Percentiles rank a stretch among this genome's conserved stretches.
phyloP scores from a whole-genome alignment of 1,140 invertebrate genomes.

The Tribolium madens region DNA sequence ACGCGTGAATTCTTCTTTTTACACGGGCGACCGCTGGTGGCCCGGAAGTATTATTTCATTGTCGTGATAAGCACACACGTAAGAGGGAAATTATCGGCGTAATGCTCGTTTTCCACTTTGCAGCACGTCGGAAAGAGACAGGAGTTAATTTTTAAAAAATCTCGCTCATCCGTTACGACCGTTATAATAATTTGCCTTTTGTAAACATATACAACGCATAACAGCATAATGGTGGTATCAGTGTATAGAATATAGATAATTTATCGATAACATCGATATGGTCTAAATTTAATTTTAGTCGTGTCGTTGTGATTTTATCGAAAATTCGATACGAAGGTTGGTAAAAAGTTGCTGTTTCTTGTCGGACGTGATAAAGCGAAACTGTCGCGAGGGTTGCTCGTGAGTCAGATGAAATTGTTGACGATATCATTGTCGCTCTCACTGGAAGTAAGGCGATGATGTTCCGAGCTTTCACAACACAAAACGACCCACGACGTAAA shows the following conservation, averaged over 20 bases:
- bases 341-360: conserved; percentile 15
- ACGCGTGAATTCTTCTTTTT: background rate
- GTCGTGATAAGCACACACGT: background rate
- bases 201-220: conserved; percentile 2
- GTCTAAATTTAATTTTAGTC: conserved; percentile 5
- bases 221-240: conserved; percentile 25
- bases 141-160: background rate
- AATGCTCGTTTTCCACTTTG: background rate
- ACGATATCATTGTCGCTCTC: conserved; percentile 32
- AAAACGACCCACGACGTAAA: no score
- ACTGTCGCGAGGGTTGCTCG: conserved; percentile 6
- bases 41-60: background rate
- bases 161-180: conserved; percentile 12
- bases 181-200: conserved; percentile 16
- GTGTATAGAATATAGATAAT: conserved; percentile 1
- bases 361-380: conserved; percentile 8
- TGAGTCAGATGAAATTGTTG: conserved; percentile 30
- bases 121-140: conserved; percentile 1
- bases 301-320: background rate
- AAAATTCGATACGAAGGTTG: background rate
- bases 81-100: background rate
- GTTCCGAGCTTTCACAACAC: conserved; percentile 20
- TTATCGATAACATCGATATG: conserved; percentile 15
- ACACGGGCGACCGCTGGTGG: background rate
- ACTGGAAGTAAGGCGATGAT: background rate